Base-by-base conservation (phyloP, 2,888 invertebrate genomes). In the Lasioglossum figueresi region DNA sequence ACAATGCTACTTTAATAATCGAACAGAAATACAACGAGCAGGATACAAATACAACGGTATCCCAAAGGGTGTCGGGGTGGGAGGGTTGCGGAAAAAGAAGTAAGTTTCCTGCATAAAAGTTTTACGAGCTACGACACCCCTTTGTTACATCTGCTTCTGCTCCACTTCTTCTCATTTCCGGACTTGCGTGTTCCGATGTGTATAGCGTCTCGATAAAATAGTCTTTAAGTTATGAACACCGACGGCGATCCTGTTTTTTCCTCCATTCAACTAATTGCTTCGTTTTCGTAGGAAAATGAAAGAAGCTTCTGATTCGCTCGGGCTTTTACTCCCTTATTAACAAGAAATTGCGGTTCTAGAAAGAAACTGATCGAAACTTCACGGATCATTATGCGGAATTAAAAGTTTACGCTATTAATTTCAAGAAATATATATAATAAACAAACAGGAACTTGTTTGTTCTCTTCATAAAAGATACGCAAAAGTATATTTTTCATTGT, bases 121-220 rank as follows among this genome's bases (percentile, higher is more conserved):
- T 93, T 93, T 93, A 93, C 91, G 93, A 92, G 87, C 86, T 85
- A 87, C 87, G 90, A 86, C 87, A 86, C 85, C 89, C 91, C 88
- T 90, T 90, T 91, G 91, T 91, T 93, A 92, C 93, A 92, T 92
- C 92, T 91, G 90, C 89, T 92, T 88, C 88, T 91, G 90, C 91
- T 89, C 86, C 81, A 82, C 89, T 89, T 85, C 86, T 86, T 88
- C 87, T 89, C 89, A 90, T 88, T 90, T 90, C 88, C 83, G 85
- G 85, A 80, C 86, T 82, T 88, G 86, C 88, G 84, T 86, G 73
- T 83, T 83, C 74, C 82, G 84, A 84, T 87, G 74, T 63, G 56
- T 86, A 84, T 88, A 87, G 86, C 83, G 76, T 80, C 74, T 82
- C 88, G 63, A 72, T 89, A 88, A 91, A 91, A 63, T 77, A 76